Percentiles rank a stretch among this genome's conserved stretches.
Conservation (phyloP, 2,888 invertebrate species). For the Himalopsyche anomala region DNA sequence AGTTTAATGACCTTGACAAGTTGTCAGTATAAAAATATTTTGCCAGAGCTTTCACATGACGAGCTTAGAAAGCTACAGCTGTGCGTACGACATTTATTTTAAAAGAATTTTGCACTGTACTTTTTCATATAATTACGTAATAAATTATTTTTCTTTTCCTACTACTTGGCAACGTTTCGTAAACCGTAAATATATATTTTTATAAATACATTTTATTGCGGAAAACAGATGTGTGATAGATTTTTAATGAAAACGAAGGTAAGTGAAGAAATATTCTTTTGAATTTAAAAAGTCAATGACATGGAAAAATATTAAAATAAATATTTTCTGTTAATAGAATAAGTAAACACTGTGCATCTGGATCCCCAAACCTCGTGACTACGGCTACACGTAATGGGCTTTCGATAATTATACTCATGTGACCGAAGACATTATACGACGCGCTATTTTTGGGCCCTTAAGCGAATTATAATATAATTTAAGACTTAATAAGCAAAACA, state of each 20-base stretch:
- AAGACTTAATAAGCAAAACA: too few species aligned
- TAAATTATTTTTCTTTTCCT: neutral
- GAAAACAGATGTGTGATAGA: slow-evolving; percentile 18
- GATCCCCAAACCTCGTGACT: too few species aligned
- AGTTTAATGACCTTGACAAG: slow-evolving; percentile 33
- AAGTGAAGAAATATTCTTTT: neutral
- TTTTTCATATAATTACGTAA: slow-evolving; percentile 1
- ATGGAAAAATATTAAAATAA: neutral
- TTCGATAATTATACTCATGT: too few species aligned
- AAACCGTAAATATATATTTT: neutral
- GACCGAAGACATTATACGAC: too few species aligned
- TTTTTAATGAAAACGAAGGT: neutral
- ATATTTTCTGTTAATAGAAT: too few species aligned
- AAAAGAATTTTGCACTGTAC: neutral
- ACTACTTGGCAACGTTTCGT: slow-evolving; percentile 18
- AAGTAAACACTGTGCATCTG: too few species aligned
- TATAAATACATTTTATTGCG: slow-evolving; percentile 26
- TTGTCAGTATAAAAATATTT: slow-evolving; percentile 7
- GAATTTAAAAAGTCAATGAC: slow-evolving; percentile 23
- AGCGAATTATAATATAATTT: too few species aligned
- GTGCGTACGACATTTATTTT: neutral
- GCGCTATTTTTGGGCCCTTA: too few species aligned
- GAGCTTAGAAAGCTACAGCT: slow-evolving; percentile 7
- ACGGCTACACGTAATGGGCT: too few species aligned
- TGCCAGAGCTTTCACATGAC: neutral